Conservation (phyloP, 2,797 vertebrate genomes). For the Anas capensis region DNA sequence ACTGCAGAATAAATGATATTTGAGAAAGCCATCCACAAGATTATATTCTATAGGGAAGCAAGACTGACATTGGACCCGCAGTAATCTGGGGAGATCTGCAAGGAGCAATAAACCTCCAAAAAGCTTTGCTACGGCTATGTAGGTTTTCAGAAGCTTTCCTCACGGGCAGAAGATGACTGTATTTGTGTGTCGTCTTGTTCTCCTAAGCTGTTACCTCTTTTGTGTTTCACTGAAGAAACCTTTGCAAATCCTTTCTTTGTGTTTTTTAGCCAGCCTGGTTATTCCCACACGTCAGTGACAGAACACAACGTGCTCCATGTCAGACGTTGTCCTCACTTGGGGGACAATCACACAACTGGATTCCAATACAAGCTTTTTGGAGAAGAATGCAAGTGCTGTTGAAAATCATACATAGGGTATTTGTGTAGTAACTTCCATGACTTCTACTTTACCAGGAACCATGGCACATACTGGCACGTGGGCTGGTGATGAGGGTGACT, state of each 20-base stretch:
- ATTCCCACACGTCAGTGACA: rapidly evolving
- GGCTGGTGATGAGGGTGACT: rapidly evolving
- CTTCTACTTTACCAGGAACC: background rate
- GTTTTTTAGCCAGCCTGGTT: background rate
- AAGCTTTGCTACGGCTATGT: background rate
- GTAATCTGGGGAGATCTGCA: background rate
- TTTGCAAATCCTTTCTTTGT: background rate
- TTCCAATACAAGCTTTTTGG: background rate
- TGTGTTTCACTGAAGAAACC: background rate
- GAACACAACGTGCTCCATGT: background rate
- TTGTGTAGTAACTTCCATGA: background rate
- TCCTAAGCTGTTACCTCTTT: background rate
- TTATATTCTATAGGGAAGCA: background rate
- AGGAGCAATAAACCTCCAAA: background rate
- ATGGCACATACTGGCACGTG: rapidly evolving
- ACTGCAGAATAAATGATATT: rapidly evolving
- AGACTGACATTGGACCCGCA: background rate
- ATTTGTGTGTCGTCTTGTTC: background rate
- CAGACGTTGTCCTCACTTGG: background rate
- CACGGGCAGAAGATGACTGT: background rate
- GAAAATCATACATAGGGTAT: background rate
- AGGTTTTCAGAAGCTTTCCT: background rate
- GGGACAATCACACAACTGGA: background rate
- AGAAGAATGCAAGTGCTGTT: background rate
- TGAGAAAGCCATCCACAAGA: background rate